Conservation (phyloP, 2,888 invertebrate genomes). For the Eulithis prunata region DNA sequence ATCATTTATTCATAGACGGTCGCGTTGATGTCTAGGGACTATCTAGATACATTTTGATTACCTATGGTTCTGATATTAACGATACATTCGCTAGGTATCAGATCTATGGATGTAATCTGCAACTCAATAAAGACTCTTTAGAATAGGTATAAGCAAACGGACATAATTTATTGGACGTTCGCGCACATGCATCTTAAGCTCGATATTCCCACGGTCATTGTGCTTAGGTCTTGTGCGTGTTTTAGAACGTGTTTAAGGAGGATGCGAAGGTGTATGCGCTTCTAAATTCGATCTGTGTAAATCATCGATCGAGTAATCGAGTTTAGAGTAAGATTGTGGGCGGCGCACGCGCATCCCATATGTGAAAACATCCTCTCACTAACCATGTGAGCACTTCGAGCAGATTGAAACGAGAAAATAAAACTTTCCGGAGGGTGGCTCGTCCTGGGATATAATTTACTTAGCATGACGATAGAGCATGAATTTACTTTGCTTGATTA, state of each 20-base stretch:
- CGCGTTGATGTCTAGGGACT: constrained; percentile 58
- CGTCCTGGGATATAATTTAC: constrained; percentile 68
- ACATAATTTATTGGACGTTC: constrained; percentile 48
- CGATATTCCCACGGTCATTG: constrained; percentile 57
- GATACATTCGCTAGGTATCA: constrained; percentile 43
- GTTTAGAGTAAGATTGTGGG: constrained; percentile 80
- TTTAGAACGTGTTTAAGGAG: constrained; percentile 52
- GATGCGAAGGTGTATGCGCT: constrained; percentile 70
- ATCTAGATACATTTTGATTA: constrained; percentile 71
- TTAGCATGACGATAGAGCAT: constrained; percentile 67
- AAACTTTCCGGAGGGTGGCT: constrained; percentile 75
- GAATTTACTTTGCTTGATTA: constrained; percentile 56
- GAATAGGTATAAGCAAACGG: constrained; percentile 41
- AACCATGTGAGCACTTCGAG: constrained; percentile 58
- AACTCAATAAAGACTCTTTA: constrained; percentile 47
- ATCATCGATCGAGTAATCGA: constrained; percentile 81
- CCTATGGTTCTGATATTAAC: constrained; percentile 56
- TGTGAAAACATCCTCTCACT: constrained; percentile 75
- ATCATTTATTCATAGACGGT: constrained; percentile 69
- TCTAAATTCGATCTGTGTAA: constrained; percentile 81
- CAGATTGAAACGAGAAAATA: constrained; percentile 36
- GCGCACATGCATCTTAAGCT: constrained; percentile 41
- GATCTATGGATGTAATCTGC: constrained; percentile 46
- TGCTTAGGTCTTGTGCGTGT: constrained; percentile 35
- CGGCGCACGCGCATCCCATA: constrained; percentile 73